Evolutionary conservation across 2,888 invertebrate species (phyloP), one percentile per base, ranked within the genome.

Genomic region (Stegophylla sp.): DNA sequence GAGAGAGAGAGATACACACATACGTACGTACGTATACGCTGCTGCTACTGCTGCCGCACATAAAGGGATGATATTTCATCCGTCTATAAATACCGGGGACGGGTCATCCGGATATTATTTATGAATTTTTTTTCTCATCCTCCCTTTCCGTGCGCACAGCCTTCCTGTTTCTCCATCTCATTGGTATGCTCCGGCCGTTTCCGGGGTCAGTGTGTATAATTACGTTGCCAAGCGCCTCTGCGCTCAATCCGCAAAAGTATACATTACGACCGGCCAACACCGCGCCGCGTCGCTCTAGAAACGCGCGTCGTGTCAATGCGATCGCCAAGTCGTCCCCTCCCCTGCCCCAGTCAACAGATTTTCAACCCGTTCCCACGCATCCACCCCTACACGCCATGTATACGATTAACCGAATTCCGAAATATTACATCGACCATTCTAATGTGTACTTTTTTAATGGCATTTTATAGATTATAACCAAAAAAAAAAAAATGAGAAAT

Each of bases 11-110:
- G 20, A 45, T 20, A 73, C 23, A 74, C 63, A 64, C 26, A 17
- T n/a, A n/a, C 53, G n/a, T n/a, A n/a, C n/a, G n/a, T n/a, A n/a
- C n/a, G n/a, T n/a, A n/a, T n/a, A n/a, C n/a, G n/a, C n/a, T n/a
- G n/a, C n/a, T n/a, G n/a, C n/a, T n/a, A n/a, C n/a, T n/a, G n/a
- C n/a, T n/a, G n/a, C n/a, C n/a, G 51, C 28, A 41, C 48, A 79
- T 69, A 79, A 79, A 79, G 61, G 77, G 77, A 69, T 77, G 77
- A 69, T 79, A 79, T 79, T 79, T 79, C 77, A 79, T 79, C 77
- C 77, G 77, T 79, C 77, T 79, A 79, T 79, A 79, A 79, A 79
- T 79, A 79, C 77, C 77, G 69, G n/a, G n/a, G 77, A 79, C 77
- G 77, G 77, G 77, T 79, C 77, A 69, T 79, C 77, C 59, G 77